phyloP scores from a whole-genome alignment of 2,113 vertebrate genomes.

The Thryonomys swinderianus region DNA sequence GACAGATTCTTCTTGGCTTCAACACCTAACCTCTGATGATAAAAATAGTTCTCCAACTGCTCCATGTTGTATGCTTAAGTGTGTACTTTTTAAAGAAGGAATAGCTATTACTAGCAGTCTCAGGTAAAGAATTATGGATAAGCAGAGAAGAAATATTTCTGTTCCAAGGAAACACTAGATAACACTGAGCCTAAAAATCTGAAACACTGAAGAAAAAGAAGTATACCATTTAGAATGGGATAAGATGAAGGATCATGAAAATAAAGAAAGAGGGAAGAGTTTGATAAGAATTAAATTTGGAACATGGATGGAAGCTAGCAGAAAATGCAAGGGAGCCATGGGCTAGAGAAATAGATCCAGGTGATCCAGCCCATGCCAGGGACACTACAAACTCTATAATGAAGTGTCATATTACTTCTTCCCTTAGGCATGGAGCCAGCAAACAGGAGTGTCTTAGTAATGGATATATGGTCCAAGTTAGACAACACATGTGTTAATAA shows the following conservation, averaged over 20 bases:
- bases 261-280: not conserved
- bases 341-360: not conserved
- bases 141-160: not conserved
- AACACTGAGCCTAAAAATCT: not conserved
- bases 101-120: not conserved
- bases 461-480: not conserved
- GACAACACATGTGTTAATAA: not conserved
- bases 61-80: not conserved
- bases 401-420: not conserved
- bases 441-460: not conserved
- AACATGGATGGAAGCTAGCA: not conserved
- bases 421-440: not conserved
- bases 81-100: not conserved
- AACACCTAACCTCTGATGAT: not conserved
- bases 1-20: not conserved
- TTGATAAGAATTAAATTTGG: not conserved
- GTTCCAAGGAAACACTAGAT: not conserved
- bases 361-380: not conserved
- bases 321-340: not conserved
- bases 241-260: not conserved
- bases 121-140: not conserved
- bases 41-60: not conserved
- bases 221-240: not conserved
- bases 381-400: accelerated
- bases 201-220: not conserved